phyloP scores from a whole-genome alignment of 2,888 invertebrate genomes.

The Leucophenga maculata region DNA sequence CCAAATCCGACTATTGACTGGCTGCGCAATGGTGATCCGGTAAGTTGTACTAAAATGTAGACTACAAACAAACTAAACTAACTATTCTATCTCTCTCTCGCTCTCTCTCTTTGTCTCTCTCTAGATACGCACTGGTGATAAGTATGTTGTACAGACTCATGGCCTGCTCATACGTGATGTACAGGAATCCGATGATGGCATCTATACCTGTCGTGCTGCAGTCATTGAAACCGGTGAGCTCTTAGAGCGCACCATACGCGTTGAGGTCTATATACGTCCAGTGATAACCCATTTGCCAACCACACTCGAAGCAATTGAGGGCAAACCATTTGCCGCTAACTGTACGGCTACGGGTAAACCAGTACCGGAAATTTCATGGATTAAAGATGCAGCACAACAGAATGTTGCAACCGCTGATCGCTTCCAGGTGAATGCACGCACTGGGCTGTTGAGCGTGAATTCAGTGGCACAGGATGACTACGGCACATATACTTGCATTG shows the following conservation, averaged over 20 bases:
- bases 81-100: neutral
- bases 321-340: slow-evolving; percentile 81
- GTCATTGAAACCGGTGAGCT: slow-evolving; percentile 87
- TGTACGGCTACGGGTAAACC: slow-evolving; percentile 90
- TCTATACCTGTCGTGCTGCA: slow-evolving; percentile 89
- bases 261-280: slow-evolving; percentile 86
- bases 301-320: slow-evolving; percentile 83
- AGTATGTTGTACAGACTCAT: slow-evolving; percentile 82
- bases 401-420: slow-evolving; percentile 80
- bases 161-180: slow-evolving; percentile 85
- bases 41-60: slow-evolving; percentile 67
- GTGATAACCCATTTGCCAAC: slow-evolving; percentile 78
- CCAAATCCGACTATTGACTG: slow-evolving; percentile 90
- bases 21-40: slow-evolving; percentile 83
- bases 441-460: slow-evolving; percentile 82
- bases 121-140: slow-evolving; percentile 79
- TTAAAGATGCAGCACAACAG: slow-evolving; percentile 81
- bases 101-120: neutral
- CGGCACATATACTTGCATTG: slow-evolving; percentile 86
- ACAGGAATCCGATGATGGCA: slow-evolving; percentile 86
- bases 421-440: slow-evolving; percentile 78
- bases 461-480: slow-evolving; percentile 84
- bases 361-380: slow-evolving; percentile 87
- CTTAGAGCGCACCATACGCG: slow-evolving; percentile 83
- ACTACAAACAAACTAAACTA: neutral